Base-by-base conservation (phyloP, 2,888 invertebrate species). In the Selenia dentaria region DNA sequence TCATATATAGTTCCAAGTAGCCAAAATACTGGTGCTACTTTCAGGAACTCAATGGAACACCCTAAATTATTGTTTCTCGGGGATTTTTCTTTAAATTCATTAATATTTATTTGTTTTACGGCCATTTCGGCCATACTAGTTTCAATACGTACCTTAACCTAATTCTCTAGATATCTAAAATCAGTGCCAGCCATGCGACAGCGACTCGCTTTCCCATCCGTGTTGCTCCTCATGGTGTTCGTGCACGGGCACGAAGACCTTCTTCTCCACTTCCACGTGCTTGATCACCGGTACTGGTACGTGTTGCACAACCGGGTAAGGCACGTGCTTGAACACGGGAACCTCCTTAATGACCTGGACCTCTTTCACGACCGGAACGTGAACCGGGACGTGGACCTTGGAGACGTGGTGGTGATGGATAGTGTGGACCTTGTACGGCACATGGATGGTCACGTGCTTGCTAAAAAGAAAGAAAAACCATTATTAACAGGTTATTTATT, bases 101-200 rank as follows among this genome's bases (percentile, higher is more conserved):
- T n/a, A n/a, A n/a, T n/a, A n/a, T n/a, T n/a, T n/a, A n/a, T n/a
- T n/a, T n/a, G n/a, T n/a, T n/a, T n/a, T n/a, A n/a, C n/a, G n/a
- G n/a, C n/a, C n/a, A n/a, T n/a, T n/a, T n/a, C n/a, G n/a, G n/a
- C n/a, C n/a, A n/a, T n/a, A n/a, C n/a, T n/a, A 16, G 4, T 3
- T 16, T 16, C 8, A 11, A 22, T 43, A 29, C 62, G 47, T 32
- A 87, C 86, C 84, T 81, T 79, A 81, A 60, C 1, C 61, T 76
- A 77, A 49, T 57, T 60, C 2, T 9, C 40, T 36, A 25, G 18
- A 22, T 12, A 26, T 36, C 8, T 31, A 22, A 24, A 48, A 76
- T 90, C 88, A 89, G 81, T 89, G 64, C 89, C 90, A 90, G 85
- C 89, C 88, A 49, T 90, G 89, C 55, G 84, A 83, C 74, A 79